Conservation (phyloP, 2,888 invertebrate species). For the Conus canariensis region DNA sequence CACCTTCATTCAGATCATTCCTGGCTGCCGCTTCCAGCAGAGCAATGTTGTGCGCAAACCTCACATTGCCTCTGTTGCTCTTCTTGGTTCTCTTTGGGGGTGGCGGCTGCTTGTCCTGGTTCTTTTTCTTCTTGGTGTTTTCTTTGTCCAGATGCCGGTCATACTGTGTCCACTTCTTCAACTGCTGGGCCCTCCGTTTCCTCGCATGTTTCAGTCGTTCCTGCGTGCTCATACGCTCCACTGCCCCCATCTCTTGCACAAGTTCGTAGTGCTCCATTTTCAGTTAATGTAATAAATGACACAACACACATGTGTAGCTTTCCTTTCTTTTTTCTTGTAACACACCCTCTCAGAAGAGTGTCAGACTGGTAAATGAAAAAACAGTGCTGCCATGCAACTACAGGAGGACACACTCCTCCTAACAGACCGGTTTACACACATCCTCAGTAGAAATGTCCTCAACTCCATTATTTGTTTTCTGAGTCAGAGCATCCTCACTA, state of each 20-base stretch:
- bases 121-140: constrained; percentile 76
- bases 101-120: constrained; percentile 52
- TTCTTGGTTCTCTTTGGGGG: constrained; percentile 51
- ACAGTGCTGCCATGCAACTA: background rate
- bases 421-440: background rate
- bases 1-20: constrained; percentile 98
- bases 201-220: constrained; percentile 91
- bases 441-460: background rate
- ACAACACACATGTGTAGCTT: background rate
- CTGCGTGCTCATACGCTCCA: constrained; percentile 96
- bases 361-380: background rate
- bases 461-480: background rate
- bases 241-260: constrained; percentile 95
- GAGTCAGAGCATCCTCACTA: background rate
- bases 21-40: constrained; percentile 97
- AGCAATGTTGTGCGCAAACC: constrained; percentile 88
- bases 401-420: background rate
- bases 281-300: background rate
- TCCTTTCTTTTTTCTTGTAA: background rate
- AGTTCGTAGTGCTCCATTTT: constrained; percentile 83
- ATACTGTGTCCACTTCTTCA: constrained; percentile 93
- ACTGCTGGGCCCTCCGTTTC: constrained; percentile 89
- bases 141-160: constrained; percentile 90
- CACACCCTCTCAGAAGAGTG: background rate
- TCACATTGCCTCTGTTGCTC: constrained; percentile 72